Evolutionary conservation across 1,140 invertebrate genomes (phyloP), one percentile per base, ranked within the genome.

Genomic region (Meloidogyne floridensis): DNA sequence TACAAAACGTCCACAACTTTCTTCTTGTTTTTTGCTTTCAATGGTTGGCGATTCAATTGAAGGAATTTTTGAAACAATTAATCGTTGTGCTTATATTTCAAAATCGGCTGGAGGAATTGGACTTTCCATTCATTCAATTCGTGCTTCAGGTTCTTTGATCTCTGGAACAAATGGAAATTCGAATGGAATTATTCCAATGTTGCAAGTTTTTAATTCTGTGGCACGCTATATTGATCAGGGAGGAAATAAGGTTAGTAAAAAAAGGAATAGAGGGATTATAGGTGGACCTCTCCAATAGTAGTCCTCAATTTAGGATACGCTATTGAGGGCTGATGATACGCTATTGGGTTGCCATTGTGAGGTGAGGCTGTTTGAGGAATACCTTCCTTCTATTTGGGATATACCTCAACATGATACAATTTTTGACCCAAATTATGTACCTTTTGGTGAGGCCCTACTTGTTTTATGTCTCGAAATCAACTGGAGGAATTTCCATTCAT

Each of bases 41-140:
- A 98, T 99, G 95, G 93, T 93, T 75, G 94, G 95, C 13, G 98
- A 99, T 90, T 97, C 95, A 83, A 98, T 99, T 88, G 95, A 98
- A 88, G 97, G 97, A n/a, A 98, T 99, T 85, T 98, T 95, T 91
- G 94, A 95, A 83, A 97, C 95, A 2, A 91, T 98, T 32, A 95
- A 96, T 89, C 82, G 74, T 32, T 98, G 96, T 92, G 96, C 97
- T 2, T 91, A 97, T 10, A 97, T 99, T 70, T 98, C 96, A 0
- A 99, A 99, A 91, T 95, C 94, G 76, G 97, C 96, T 59, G 97
- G 98, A 78, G 97, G 97, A 18, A 97, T 99, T 90, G 97, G 97
- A 0, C 89, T 99, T 0, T 97, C 97, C 92, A 93, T 98, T 1
- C 97, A 99, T 90, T 96, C 95, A 88, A 98, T 99, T 86, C 92